phyloP scores from a whole-genome alignment of 1,140 invertebrate genomes.

The Orius insidiosus region DNA sequence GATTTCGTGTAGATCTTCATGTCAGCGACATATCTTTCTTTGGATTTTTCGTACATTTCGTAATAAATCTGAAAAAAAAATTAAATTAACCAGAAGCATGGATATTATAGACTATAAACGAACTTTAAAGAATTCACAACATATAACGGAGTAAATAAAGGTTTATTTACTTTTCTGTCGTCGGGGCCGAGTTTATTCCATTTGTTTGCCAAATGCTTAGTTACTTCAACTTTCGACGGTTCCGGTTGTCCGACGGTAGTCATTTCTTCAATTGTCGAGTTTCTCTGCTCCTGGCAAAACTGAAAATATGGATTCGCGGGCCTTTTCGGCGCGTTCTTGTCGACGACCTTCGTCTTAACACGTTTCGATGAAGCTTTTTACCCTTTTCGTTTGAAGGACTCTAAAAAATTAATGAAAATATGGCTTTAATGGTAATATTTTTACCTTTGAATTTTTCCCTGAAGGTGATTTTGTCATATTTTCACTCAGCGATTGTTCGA shows the following conservation, averaged over 20 bases:
- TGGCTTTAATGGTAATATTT: too few species aligned
- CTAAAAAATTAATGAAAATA: background rate
- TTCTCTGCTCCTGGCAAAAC: conserved; percentile 60
- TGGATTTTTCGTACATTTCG: conserved; percentile 59
- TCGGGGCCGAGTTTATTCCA: conserved; percentile 50
- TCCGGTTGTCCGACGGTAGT: conserved; percentile 40
- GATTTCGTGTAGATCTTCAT: conserved; percentile 40
- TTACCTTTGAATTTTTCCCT: background rate
- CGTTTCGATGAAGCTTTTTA: background rate
- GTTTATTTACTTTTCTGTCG: conserved; percentile 42
- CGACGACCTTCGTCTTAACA: conserved; percentile 30
- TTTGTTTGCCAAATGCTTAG: conserved; percentile 48
- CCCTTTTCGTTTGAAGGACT: background rate
- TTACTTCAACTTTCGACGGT: conserved; percentile 54
- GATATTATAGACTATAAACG: background rate
- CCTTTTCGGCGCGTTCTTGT: conserved; percentile 60
- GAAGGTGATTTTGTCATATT: background rate
- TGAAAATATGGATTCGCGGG: conserved; percentile 65
- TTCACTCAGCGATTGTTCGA: conserved; percentile 1
- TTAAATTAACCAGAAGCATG: conserved; percentile 7
- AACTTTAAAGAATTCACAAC: background rate
- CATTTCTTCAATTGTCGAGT: conserved; percentile 39
- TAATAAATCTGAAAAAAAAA: conserved; percentile 46
- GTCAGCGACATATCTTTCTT: conserved; percentile 57
- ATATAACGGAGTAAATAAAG: background rate